Percentiles rank a stretch among this genome's conserved stretches.
phyloP scores from a whole-genome alignment of 2,888 invertebrate species.

The Bursaphelenchus okinawaensis region DNA sequence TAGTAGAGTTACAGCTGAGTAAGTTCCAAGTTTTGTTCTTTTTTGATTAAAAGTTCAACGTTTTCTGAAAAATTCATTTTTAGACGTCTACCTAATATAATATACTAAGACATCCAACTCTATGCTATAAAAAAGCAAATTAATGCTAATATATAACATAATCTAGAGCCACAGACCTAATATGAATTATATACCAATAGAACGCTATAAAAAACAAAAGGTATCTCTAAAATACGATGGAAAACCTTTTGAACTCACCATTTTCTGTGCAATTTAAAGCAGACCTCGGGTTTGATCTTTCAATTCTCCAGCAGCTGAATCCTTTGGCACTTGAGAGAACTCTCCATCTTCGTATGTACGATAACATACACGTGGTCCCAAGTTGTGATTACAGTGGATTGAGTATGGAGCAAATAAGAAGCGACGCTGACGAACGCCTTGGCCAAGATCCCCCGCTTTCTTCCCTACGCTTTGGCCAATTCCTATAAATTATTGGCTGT shows the following conservation, averaged over 20 bases:
- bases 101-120: too few relatives aligned
- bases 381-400: neutral
- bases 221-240: too few relatives aligned
- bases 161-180: too few relatives aligned
- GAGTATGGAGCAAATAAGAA: neutral
- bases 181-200: too few relatives aligned
- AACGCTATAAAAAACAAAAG: too few relatives aligned
- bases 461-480: neutral
- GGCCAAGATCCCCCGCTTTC: neutral
- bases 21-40: neutral
- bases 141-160: too few relatives aligned
- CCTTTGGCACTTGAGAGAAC: neutral
- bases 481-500: too few relatives aligned
- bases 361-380: neutral
- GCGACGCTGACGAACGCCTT: neutral
- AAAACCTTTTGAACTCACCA: too few relatives aligned
- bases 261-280: neutral
- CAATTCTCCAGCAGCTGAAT: neutral
- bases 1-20: neutral
- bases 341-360: neutral
- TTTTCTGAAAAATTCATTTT: neutral
- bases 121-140: too few relatives aligned
- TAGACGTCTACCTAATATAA: too few relatives aligned
- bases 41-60: neutral
- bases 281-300: neutral